Evolutionary conservation across 2,113 vertebrate genomes (phyloP).

Genomic region (cattle (Bos taurus)): ARS-UCD2.0 NC_037340.1:63003501-63004000

Average conservation of each 20-base stretch:
- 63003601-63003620: not conserved
- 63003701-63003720: slow-evolving; percentile 2
- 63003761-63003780: not conserved
- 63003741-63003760: not conserved
- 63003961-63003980: not conserved
- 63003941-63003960: not conserved
- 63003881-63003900: not conserved
- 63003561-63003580: not conserved
- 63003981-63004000: not conserved
- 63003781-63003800: not conserved
- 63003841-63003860: not conserved
- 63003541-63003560: not conserved
- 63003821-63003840: not conserved
- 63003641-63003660: not conserved
- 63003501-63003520: not conserved
- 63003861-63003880: not conserved
- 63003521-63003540: not conserved
- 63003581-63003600: not conserved
- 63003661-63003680: not conserved
- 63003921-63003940: not conserved
- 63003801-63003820: not conserved
- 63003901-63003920: not conserved
- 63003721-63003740: not conserved
- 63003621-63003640: slow-evolving; percentile 11
- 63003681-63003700: not conserved